Base-by-base conservation (phyloP, 2,888 invertebrate genomes). In the Tinea pellionella region DNA sequence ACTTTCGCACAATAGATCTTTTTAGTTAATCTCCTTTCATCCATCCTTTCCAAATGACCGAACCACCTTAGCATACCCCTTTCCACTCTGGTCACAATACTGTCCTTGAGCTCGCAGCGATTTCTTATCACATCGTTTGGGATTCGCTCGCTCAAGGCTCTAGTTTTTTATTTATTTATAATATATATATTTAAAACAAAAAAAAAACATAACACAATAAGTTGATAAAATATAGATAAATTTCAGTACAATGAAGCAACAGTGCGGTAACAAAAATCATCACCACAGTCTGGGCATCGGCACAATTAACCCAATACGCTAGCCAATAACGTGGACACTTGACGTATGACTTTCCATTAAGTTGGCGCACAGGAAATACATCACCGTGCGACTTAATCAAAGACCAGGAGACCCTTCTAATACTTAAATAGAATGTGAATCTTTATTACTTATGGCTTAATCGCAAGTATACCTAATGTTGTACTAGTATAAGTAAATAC, bases 271-370 rank as follows among this genome's bases (percentile, higher is more conserved):
- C 75, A 69, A 77, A 24, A 76, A 78, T 75, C 75, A n/a, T 72
- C 76, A 69, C 72, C 69, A 68, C 68, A 66, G 67, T 62, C 71
- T 72, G n/a, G 69, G 68, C 74, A 75, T 77, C 75, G 80, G 72
- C 76, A 74, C 75, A 72, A 81, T 84, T 79, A 80, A 79, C 72
- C 75, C 80, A 77, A 82, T 82, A 76, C 75, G 71, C 77, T 70
- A 72, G 77, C 80, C 83, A 86, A 86, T 86, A 85, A 81, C 75
- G 83, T 80, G 74, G 83, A 80, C 81, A 81, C 85, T 85, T 87
- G 86, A 87, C 75, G 79, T 80, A 87, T 85, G 81, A 69, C 75
- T 79, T 85, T 80, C 85, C 84, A 86, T 87, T 86, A 87, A 75
- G 81, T 79, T 77, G 73, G 75, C 74, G 74, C 69, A 75, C 78